These are phyloP conservation scores for Thinocorus orbignyianus DNA, from an alignment of 2,113 vertebrate species.

Conservation along the genomic window DNA sequence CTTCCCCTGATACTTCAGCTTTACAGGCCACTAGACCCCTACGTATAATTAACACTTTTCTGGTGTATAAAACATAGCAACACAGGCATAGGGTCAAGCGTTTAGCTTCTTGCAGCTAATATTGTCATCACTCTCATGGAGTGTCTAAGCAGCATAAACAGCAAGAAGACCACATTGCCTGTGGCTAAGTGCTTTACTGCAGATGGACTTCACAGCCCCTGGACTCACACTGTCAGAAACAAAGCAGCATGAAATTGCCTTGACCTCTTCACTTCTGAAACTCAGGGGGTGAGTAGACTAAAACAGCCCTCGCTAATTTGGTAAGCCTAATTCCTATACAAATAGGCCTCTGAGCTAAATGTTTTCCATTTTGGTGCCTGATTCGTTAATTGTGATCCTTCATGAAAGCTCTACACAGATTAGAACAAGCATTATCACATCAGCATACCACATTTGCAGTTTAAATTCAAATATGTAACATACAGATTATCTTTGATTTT, in stretches of 20 bases:
- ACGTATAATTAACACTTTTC: slow-evolving; percentile 36
- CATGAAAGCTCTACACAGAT: background rate
- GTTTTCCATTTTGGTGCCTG: slow-evolving; percentile 23
- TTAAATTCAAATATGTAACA: slow-evolving; percentile 26
- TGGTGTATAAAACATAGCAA: slow-evolving; percentile 16
- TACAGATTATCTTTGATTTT: background rate
- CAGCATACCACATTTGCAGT: slow-evolving; percentile 20
- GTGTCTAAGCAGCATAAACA: slow-evolving; percentile 2
- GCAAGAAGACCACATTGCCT: background rate
- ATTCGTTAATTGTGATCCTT: slow-evolving; percentile 19
- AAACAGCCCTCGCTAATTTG: background rate
- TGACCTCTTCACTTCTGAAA: background rate
- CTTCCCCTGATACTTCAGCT: background rate
- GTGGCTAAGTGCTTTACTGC: slow-evolving; percentile 38
- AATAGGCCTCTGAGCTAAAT: background rate
- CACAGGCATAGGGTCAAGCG: slow-evolving; percentile 14
- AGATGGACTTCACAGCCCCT: slow-evolving; percentile 34
- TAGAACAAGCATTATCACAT: background rate
- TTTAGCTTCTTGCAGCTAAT: slow-evolving; percentile 40
- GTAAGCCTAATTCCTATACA: background rate
- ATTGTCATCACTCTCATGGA: background rate
- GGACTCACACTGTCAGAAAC: slow-evolving; percentile 5
- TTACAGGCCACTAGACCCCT: slow-evolving; percentile 2
- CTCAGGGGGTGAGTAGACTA: background rate
- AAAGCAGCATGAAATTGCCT: background rate